phyloP scores from a whole-genome alignment of 2,113 vertebrate species.

The Syngnathus scovelli region DNA sequence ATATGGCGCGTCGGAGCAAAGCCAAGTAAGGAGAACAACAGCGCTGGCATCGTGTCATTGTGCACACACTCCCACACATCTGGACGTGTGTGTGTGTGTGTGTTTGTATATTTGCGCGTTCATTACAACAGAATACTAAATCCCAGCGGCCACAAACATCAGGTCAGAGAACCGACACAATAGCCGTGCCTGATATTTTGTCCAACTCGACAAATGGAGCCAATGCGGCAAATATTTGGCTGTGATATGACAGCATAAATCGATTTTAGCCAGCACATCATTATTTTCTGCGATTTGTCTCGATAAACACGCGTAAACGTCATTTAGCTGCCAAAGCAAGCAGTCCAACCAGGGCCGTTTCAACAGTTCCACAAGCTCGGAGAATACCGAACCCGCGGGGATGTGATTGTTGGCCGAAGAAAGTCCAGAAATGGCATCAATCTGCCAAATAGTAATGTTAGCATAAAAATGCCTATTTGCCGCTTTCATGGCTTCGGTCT shows the following conservation, averaged over 20 bases:
- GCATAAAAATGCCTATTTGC: background rate
- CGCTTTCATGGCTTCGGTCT: too few relatives aligned
- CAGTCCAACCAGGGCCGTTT: background rate
- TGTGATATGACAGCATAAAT: background rate
- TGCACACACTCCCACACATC: background rate
- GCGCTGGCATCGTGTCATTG: background rate
- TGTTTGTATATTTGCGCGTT: too few relatives aligned
- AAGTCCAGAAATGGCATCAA: background rate
- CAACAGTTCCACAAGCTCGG: background rate
- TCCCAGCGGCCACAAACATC: background rate
- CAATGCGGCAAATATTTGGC: conserved; percentile 1
- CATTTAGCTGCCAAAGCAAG: background rate
- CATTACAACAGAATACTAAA: background rate
- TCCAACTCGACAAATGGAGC: background rate
- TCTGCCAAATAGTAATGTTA: background rate
- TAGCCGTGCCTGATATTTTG: background rate
- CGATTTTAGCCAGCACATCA: background rate
- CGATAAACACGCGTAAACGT: background rate
- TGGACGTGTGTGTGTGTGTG: background rate
- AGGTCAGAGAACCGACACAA: background rate
- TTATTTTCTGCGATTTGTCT: background rate
- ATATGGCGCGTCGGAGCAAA: background rate
- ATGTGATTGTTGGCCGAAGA: background rate
- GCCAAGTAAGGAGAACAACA: conserved; percentile 4
- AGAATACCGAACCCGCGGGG: background rate